Base-by-base conservation (phyloP, 2,113 vertebrate genomes). In the Pterophyllum scalare region DNA sequence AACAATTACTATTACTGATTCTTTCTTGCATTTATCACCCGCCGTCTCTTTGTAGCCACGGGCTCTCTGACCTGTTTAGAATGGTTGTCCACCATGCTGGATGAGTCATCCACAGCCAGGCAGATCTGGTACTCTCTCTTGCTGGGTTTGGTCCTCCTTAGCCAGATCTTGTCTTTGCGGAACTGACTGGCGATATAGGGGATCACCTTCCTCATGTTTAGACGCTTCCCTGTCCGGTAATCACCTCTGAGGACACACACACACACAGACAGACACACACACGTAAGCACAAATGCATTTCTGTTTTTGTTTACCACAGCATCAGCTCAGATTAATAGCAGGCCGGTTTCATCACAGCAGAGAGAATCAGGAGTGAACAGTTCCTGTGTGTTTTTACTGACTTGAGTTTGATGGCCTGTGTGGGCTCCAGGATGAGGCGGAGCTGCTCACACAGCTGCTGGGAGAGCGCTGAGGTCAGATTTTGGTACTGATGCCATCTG, bases 191-290 rank as follows among this genome's bases (percentile, higher is more conserved):
- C 98, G 24, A 99, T 97, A 88, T 99, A 99, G 0, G 98, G 98
- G 80, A 99, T 99, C 79, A 99, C 97, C 93, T 99, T 99, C 31
- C 98, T 96, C 97, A 99, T 99, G 95, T 99, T 99, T 74, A 99
- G 90, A 7, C 98, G 96, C 87, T 99, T 99, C 76, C 98, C 98
- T 0, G 98, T 99, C 82, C 98, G 97, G 91, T 97, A 99, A 83
- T 99, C 98, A 3, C 98, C 98, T 90, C 98, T 99, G 91, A 49
- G 58, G 31, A 49, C 64, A 43, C 12, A 14, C 15, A 31, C 52
- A 59, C 26, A 2, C 7, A 28, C 28, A 5, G 2, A 56, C 24
- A n/a, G 14, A 20, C 12, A 19, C 33, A 59, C 28, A 67, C 6
- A 33, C n/a, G n/a, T n/a, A n/a, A n/a, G n/a, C 59, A 43, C 40